Conservation (phyloP, 2,888 invertebrate species). For the Epistrophe grossulariae region DNA sequence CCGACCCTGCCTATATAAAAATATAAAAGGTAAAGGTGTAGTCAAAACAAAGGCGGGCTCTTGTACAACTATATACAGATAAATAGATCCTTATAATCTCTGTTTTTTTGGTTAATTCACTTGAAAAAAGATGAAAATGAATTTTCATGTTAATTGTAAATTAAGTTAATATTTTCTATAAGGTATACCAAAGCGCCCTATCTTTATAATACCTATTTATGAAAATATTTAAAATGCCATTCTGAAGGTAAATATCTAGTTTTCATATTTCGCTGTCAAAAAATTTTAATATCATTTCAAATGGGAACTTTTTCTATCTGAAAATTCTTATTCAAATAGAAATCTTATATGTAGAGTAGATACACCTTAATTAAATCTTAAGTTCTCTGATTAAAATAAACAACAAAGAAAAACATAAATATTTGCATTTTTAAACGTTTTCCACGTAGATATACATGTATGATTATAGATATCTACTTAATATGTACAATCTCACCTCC, state of each 20-base stretch:
- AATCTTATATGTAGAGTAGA: background rate
- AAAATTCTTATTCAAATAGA: constrained; percentile 5
- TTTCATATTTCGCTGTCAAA: background rate
- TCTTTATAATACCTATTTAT: too few relatives aligned
- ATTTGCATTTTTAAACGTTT: constrained; percentile 25
- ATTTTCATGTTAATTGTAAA: too few relatives aligned
- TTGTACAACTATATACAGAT: too few relatives aligned
- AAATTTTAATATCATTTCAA: constrained; percentile 1
- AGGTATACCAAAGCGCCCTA: too few relatives aligned
- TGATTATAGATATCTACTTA: background rate
- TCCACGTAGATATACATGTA: background rate
- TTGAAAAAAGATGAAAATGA: too few relatives aligned
- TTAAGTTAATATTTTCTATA: too few relatives aligned
- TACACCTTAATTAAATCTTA: constrained; percentile 14
- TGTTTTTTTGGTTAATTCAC: too few relatives aligned
- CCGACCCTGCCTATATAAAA: too few relatives aligned
- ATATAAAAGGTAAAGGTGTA: too few relatives aligned
- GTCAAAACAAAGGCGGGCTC: too few relatives aligned
- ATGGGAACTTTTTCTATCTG: constrained; percentile 6
- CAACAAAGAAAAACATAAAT: constrained; percentile 40
- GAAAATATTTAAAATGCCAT: too few relatives aligned
- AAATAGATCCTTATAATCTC: too few relatives aligned
- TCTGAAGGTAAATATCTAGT: background rate
- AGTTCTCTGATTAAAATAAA: constrained; percentile 30
- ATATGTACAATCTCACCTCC: constrained; percentile 51